Evolutionary conservation across 2,888 invertebrate genomes (phyloP).

Genomic region (Nesidiocoris tenuis): DNA sequence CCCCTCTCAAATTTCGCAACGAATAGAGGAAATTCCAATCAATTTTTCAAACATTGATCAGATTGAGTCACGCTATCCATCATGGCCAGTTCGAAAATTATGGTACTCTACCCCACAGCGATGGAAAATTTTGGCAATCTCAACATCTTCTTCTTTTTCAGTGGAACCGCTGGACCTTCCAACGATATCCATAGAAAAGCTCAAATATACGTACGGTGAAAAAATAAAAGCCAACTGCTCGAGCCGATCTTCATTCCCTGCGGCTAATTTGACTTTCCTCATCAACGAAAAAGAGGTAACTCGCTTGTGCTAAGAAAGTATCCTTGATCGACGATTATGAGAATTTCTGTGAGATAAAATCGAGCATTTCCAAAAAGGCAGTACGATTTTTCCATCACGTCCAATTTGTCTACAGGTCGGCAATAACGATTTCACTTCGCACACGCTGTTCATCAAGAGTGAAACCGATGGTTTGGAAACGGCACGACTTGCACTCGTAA

Average conservation of each 20-base stretch:
- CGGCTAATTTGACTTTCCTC: constrained; percentile 58
- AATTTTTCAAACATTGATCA: no score
- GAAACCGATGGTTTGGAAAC: constrained; percentile 47
- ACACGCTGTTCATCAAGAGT: constrained; percentile 45
- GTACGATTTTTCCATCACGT: no score
- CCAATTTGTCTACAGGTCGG: constrained; percentile 32
- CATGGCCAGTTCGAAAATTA: no score
- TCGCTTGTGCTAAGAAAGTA: background rate
- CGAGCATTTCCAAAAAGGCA: no score
- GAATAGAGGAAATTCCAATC: no score
- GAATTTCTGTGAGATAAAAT: no score
- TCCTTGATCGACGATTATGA: background rate
- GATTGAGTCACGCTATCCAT: no score
- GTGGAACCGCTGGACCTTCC: constrained; percentile 54
- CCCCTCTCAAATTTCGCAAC: no score
- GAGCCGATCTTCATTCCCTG: constrained; percentile 55
- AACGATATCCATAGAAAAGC: constrained; percentile 55
- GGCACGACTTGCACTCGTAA: constrained; percentile 49
- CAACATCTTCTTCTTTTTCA: constrained; percentile 2
- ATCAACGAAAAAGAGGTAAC: constrained; percentile 56
- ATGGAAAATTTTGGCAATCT: no score
- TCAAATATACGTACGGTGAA: constrained; percentile 57
- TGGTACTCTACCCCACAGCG: no score
- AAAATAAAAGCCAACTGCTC: constrained; percentile 56
- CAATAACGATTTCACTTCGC: constrained; percentile 41